Base-by-base conservation (phyloP, 2,113 vertebrate species). In the Sorex fumeus region DNA sequence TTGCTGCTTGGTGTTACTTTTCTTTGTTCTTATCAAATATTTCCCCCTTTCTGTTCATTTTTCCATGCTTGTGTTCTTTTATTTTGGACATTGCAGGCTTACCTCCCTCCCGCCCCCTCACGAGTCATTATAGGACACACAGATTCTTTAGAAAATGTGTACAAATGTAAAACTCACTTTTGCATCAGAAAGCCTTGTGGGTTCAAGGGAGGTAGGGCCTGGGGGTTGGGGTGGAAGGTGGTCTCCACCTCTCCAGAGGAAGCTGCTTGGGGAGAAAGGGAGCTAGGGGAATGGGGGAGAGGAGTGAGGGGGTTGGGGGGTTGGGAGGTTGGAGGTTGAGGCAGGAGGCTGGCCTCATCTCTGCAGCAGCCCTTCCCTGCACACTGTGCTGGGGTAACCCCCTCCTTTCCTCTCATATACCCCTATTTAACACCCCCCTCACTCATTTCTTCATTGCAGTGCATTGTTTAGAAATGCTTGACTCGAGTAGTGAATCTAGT, bases 1-100 rank as follows among this genome's bases (percentile, higher is more conserved):
- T 16, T 60, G 57, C 21, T 60, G 57, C 47, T 60, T 60, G 18
- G 18, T 23, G 18, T 21, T 60, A 23, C 21, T 60, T 23, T 19
- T 60, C 5, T 60, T 60, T 60, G 57, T 21, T 60, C 21, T 23
- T 60, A 60, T 60, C 57, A 60, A 60, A 60, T 60, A 60, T 15
- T 19, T 60, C 57, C 21, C 21, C 18, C 21, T 60, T 60, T 60
- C 57, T 60, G 8, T 60, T 60, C 57, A 19, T 60, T 60, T 60
- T 23, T 60, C 40, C 57, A 60, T 23, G 18, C 40, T 60, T 45
- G 9, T 77, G 4, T 32, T 84, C 28, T 2, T 94, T 30, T 88
- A 40, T 95, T 84, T 97, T 60, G 88, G 74, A 53, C 77, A 43
- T 25, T 23, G 19, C 53, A 70, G 70, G 2, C 50, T 72, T 95